A percentile compares a stretch with the other conserved stretches of the same genome.
These are phyloP conservation scores for Drosophila ambigua DNA, from an alignment of 1,140 invertebrate genomes.

Conservation along the genomic window DNA sequence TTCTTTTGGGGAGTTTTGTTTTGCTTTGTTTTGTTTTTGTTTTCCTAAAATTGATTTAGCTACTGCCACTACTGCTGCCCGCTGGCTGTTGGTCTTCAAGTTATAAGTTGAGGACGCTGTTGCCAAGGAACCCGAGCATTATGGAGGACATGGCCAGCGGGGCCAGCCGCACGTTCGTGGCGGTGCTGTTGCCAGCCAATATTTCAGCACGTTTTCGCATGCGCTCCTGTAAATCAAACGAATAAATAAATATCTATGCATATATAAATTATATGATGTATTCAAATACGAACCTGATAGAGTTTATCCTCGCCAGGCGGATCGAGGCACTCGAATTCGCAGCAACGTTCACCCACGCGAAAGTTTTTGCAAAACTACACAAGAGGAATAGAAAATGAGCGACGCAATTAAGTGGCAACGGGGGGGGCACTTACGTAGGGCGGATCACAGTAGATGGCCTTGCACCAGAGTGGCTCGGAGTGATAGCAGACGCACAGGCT, in stretches of 20 bases:
- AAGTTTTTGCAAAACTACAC: constrained; percentile 90
- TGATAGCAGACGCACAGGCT: constrained; percentile 93
- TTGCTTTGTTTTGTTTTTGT: constrained; percentile 2
- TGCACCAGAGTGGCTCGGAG: constrained; percentile 93
- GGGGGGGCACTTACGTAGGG: constrained; percentile 88
- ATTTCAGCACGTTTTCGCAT: constrained; percentile 85
- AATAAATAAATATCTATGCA: not conserved
- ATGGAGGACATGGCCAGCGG: constrained; percentile 77
- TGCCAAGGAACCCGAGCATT: constrained; percentile 77
- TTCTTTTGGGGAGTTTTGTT: constrained; percentile 2
- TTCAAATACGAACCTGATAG: constrained; percentile 83
- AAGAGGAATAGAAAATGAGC: constrained; percentile 1
- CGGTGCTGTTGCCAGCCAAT: constrained; percentile 86
- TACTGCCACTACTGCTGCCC: constrained; percentile 1
- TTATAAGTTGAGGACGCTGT: constrained; percentile 79
- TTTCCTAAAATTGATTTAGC: constrained; percentile 3
- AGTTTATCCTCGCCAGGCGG: constrained; percentile 86
- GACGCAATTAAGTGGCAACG: too few relatives aligned
- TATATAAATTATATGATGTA: too few relatives aligned
- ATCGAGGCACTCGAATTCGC: constrained; percentile 91
- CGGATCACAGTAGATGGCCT: constrained; percentile 93
- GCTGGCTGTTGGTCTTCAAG: constrained; percentile 64
- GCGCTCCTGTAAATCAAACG: constrained; percentile 73
- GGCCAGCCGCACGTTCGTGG: constrained; percentile 64
- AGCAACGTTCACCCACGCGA: constrained; percentile 89